These are phyloP conservation scores for Danio kyathit DNA, from an alignment of 2,797 vertebrate genomes.

Conservation along the genomic window DNA sequence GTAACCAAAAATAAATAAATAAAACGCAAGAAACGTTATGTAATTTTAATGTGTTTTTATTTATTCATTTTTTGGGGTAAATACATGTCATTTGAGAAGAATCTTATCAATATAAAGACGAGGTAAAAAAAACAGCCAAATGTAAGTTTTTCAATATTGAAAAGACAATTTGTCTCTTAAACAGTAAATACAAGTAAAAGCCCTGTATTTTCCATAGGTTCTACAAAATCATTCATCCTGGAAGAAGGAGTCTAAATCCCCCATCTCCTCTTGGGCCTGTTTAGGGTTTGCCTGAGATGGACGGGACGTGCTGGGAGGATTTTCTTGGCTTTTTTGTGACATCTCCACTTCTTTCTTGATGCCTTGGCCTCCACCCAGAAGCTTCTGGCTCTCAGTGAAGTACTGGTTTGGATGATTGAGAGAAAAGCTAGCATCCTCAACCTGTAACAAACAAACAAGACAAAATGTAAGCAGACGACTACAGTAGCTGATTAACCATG, in stretches of 20 bases:
- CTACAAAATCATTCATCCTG: constrained; percentile 67
- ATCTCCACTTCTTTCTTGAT: constrained; percentile 82
- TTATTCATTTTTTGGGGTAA: background rate
- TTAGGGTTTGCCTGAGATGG: constrained; percentile 63
- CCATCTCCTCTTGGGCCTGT: constrained; percentile 71
- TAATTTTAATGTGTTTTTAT: background rate
- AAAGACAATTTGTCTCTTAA: background rate
- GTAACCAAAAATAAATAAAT: background rate
- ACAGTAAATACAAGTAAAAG: background rate
- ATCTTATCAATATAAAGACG: background rate
- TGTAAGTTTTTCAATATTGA: background rate
- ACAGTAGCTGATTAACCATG: background rate
- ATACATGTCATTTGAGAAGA: background rate
- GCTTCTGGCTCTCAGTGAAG: constrained; percentile 92
- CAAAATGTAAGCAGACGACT: constrained; percentile 13
- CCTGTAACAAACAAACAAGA: constrained; percentile 73
- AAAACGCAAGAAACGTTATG: background rate
- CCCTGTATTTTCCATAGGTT: background rate
- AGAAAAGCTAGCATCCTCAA: constrained; percentile 90
- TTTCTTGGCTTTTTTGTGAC: constrained; percentile 70
- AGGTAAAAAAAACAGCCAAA: background rate
- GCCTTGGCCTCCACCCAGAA: constrained; percentile 85
- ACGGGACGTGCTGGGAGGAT: constrained; percentile 44
- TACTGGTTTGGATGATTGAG: constrained; percentile 98
- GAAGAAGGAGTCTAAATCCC: constrained; percentile 88